A percentile compares a stretch with the other conserved stretches of the same genome.
Evolutionary conservation across 2,113 vertebrate species (phyloP).

Genomic region (Gopherus flavomarginatus): DNA sequence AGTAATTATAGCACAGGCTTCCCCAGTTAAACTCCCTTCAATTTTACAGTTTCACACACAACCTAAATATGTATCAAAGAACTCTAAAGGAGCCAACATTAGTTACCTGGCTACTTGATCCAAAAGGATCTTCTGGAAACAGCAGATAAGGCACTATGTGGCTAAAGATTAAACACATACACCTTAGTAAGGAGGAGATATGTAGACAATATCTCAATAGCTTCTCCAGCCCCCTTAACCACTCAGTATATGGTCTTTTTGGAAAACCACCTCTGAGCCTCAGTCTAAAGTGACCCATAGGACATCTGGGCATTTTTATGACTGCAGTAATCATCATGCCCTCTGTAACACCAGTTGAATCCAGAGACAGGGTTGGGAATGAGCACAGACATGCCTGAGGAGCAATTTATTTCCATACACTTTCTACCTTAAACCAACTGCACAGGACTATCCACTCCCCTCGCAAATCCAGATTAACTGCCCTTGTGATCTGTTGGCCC

Average conservation of each 20-base stretch:
- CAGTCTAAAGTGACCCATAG: not conserved
- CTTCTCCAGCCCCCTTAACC: not conserved
- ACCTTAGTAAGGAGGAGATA: not conserved
- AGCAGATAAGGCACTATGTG: fast-evolving
- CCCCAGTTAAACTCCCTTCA: not conserved
- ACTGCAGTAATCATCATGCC: not conserved
- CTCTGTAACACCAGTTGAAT: not conserved
- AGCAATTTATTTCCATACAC: not conserved
- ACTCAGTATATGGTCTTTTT: not conserved
- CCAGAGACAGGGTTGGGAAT: not conserved
- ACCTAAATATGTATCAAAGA: not conserved
- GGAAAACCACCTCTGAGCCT: not conserved
- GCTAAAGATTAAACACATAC: fast-evolving
- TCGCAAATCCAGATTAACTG: not conserved
- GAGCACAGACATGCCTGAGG: not conserved
- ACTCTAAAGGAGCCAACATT: not conserved
- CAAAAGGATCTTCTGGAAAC: not conserved
- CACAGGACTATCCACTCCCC: not conserved
- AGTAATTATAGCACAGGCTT: not conserved
- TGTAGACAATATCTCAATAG: not conserved
- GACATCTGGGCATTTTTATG: fast-evolving
- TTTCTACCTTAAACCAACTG: not conserved
- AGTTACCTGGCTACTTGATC: not conserved
- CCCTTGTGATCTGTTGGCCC: not conserved
- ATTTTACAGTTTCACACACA: not conserved